Evolutionary conservation across 2,797 vertebrate species (phyloP).

Genomic region (Gymnoscopelus braueri): DNA sequence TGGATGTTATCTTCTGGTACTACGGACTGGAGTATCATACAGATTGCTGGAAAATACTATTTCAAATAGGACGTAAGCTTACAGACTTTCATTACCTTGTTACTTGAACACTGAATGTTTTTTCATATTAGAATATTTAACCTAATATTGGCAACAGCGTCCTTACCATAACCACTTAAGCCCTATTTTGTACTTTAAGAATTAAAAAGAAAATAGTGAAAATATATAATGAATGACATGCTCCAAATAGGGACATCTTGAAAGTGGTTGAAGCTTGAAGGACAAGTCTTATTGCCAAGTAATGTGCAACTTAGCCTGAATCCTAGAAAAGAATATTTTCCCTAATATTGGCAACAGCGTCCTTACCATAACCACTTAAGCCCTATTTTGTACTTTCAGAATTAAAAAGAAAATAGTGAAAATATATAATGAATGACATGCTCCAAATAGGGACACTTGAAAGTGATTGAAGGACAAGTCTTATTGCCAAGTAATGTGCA

Average conservation of each 20-base stretch:
- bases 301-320: slow-evolving; percentile 13
- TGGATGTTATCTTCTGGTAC: neutral
- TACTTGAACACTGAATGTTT: neutral
- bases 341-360: too few relatives aligned
- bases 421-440: neutral
- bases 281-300: slow-evolving; percentile 7
- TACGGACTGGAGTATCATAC: neutral
- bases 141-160: too few relatives aligned
- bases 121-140: too few relatives aligned
- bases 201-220: neutral
- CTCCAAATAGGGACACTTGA: too few relatives aligned
- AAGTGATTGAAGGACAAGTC: neutral
- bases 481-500: slow-evolving; percentile 29
- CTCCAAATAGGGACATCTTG: too few relatives aligned
- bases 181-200: too few relatives aligned
- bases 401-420: neutral
- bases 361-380: too few relatives aligned
- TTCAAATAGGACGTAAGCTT: neutral
- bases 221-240: neutral
- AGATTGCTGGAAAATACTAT: neutral
- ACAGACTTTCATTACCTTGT: neutral
- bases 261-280: neutral
- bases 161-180: neutral
- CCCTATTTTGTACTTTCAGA: too few relatives aligned
- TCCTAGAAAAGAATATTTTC: too few relatives aligned